A percentile compares a stretch with the other conserved stretches of the same genome.
These are phyloP conservation scores for Onychostoma macrolepis DNA, from an alignment of 2,113 vertebrate genomes.

Conservation along the genomic window DNA sequence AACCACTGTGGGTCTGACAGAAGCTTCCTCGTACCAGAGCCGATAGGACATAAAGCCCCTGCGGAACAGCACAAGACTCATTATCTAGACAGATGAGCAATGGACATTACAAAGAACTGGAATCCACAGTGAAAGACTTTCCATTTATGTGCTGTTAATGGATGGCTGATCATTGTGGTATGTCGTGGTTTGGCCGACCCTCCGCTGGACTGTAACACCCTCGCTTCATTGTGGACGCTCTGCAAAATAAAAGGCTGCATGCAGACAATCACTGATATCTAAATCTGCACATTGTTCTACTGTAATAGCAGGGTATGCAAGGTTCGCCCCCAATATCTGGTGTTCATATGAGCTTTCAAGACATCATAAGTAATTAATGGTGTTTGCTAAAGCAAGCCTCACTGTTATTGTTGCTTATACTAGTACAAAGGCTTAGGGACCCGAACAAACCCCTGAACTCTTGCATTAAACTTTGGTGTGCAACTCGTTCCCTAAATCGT, in stretches of 20 bases:
- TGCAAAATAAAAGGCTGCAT: background rate
- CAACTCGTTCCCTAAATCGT: background rate
- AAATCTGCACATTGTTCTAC: background rate
- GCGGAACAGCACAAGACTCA: background rate
- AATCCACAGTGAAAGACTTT: conserved; percentile 22
- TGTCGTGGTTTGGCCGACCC: conserved; percentile 29
- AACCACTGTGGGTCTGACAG: background rate
- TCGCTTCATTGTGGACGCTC: background rate
- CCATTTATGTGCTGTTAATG: conserved; percentile 34
- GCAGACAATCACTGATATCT: background rate
- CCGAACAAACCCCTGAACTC: background rate
- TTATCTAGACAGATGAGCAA: conserved; percentile 39
- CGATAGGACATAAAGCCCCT: conserved; percentile 17
- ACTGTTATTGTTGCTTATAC: background rate
- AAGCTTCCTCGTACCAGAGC: background rate
- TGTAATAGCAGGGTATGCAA: background rate
- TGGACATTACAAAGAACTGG: background rate
- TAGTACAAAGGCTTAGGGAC: background rate
- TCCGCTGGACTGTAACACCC: background rate
- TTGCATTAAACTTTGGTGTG: background rate
- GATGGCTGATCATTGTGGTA: conserved; percentile 19
- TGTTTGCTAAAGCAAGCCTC: background rate
- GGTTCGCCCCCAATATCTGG: background rate
- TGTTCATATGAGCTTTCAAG: background rate
- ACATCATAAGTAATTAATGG: background rate